Base-by-base conservation (phyloP, 2,797 vertebrate genomes). In the Tenualosa thibaudeaui region DNA sequence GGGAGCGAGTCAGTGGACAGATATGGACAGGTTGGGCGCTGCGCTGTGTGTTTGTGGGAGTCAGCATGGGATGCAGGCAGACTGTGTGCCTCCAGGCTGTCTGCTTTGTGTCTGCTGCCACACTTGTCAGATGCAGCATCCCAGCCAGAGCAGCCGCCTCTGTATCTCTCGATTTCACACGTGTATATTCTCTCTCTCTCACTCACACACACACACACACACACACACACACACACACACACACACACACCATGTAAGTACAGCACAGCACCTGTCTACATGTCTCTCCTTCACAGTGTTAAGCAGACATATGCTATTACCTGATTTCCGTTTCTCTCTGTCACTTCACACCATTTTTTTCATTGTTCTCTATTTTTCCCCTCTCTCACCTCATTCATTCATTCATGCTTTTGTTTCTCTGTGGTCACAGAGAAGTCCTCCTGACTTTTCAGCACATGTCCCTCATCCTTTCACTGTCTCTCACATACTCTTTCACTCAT, bases 391-490 rank as follows among this genome's bases (percentile, higher is more conserved):
- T 46, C 46, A 46, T 4, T 4, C 46, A 46, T 46, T 31, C 31
- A 31, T 31, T 31, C 46, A 46, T 46, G 0, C 46, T 46, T 46
- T 46, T 46, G 46, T 46, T 46, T 46, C 46, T 7, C 46, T 46
- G 7, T 7, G 1, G 4, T 46, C 46, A 46, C 46, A 46, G 4
- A 31, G 0, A 31, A 31, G 31, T 31, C 31, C 31, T 31, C 31
- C 31, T 31, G 31, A 31, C 31, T 31, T 31, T 31, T 31, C 31
- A 31, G 51, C 2, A 53, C 58, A 60, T 24, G 3, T 84, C 86
- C 26, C 58, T 82, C 82, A 83, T 89, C 85, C 88, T 89, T 83
- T 89, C 53, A 46, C 46, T 46, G 46, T 46, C 46, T 46, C 12
- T 15, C 13, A 2, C 51, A 53, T 13, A 13, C 3, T 13, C 51